Conservation (phyloP, 2,888 invertebrate species). For the Cephus pygmeus region DNA sequence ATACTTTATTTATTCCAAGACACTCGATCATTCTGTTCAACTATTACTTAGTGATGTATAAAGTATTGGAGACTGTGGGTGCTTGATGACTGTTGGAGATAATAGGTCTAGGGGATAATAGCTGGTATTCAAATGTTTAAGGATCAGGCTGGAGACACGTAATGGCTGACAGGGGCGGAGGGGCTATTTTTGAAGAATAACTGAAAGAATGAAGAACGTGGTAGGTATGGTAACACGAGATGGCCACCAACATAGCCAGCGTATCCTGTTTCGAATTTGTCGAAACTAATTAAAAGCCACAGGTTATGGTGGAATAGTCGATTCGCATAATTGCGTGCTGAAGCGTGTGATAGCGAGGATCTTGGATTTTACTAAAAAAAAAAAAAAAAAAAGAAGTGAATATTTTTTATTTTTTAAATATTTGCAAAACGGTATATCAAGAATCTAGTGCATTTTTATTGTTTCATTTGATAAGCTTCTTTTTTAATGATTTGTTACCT, state of each 20-base stretch:
- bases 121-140: not conserved
- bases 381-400: constrained; percentile 1
- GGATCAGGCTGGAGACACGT: not conserved
- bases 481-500: too few relatives aligned
- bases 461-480: too few relatives aligned
- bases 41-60: not conserved
- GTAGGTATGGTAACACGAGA: constrained; percentile 43
- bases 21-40: not conserved
- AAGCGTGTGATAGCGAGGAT: not conserved
- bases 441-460: too few relatives aligned
- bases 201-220: not conserved
- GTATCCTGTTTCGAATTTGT: constrained; percentile 52
- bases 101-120: not conserved
- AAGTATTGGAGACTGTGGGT: not conserved
- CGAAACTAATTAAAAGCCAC: constrained; percentile 49
- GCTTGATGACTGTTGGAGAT: not conserved
- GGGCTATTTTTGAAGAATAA: not conserved
- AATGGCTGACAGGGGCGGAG: not conserved
- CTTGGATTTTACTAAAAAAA: not conserved
- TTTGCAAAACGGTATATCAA: not conserved
- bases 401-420: not conserved
- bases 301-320: not conserved
- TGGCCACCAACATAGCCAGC: constrained; percentile 48
- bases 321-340: not conserved
- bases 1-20: not conserved